Percentiles rank a stretch among this genome's conserved stretches.
Evolutionary conservation across 2,888 invertebrate genomes (phyloP).

Genomic region (Agonopterix arenella): DNA sequence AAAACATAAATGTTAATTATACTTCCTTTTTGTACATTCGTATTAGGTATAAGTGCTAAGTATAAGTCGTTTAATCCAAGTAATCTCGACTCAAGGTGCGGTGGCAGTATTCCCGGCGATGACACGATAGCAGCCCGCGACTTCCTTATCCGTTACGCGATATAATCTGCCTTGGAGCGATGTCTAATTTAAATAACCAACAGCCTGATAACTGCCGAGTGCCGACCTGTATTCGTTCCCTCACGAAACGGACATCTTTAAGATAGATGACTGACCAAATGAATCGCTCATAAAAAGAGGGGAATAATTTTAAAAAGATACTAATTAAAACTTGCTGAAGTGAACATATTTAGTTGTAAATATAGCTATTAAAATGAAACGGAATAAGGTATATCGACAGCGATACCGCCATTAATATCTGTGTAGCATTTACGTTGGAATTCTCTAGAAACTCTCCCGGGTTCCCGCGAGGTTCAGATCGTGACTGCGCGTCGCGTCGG

Average conservation of each 20-base stretch:
- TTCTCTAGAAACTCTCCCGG: constrained; percentile 68
- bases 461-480: constrained; percentile 73
- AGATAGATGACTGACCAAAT: constrained; percentile 22
- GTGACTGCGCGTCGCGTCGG: constrained; percentile 71
- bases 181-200: constrained; percentile 63
- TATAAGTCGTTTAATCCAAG: not conserved
- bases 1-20: too few relatives aligned
- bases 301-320: constrained; percentile 22
- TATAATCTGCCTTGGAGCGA: constrained; percentile 51
- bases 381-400: constrained; percentile 32
- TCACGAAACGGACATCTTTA: constrained; percentile 43
- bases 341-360: constrained; percentile 22
- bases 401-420: constrained; percentile 65
- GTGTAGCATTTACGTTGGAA: constrained; percentile 69
- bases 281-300: constrained; percentile 22
- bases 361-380: constrained; percentile 20
- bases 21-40: too few relatives aligned
- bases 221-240: constrained; percentile 45
- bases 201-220: constrained; percentile 38
- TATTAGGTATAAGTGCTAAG: too few relatives aligned
- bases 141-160: constrained; percentile 67
- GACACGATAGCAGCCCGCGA: constrained; percentile 50
- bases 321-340: constrained; percentile 9
- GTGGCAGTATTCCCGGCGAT: constrained; percentile 38
- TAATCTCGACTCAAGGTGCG: constrained; percentile 7